Conservation (phyloP, 2,113 vertebrate species). For the Sceloporus tristichus region DNA sequence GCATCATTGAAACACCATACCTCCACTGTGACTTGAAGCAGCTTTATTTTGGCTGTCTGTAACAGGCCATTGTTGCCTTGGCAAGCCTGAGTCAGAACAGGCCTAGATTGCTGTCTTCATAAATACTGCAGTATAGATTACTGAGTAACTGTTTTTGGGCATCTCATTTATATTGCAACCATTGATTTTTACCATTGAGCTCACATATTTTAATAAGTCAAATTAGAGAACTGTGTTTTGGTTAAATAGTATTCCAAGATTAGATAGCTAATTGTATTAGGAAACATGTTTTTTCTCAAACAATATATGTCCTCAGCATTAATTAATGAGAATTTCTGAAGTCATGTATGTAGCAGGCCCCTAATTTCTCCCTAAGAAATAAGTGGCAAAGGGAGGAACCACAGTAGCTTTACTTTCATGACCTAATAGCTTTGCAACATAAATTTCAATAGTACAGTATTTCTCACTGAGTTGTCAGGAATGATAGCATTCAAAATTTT, state of each 20-base stretch:
- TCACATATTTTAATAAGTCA: conserved; percentile 25
- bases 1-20: too few relatives aligned
- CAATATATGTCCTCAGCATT: conserved; percentile 64
- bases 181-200: not conserved
- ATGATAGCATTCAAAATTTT: not conserved
- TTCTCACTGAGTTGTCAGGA: not conserved
- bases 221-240: conserved; percentile 35
- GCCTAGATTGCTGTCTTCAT: conserved; percentile 1
- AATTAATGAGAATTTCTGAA: conserved; percentile 51
- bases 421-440: not conserved
- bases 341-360: conserved; percentile 18
- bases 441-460: conserved; percentile 36
- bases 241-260: conserved; percentile 41
- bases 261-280: conserved; percentile 54
- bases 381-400: not conserved
- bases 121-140: conserved; percentile 17
- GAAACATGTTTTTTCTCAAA: conserved; percentile 55
- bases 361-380: not conserved
- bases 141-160: conserved; percentile 8
- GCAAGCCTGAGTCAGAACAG: not conserved
- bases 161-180: conserved; percentile 5
- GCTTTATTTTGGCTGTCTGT: too few relatives aligned
- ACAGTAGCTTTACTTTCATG: not conserved
- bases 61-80: not conserved
- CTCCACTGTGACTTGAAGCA: too few relatives aligned